Conservation (phyloP, 2,797 vertebrate genomes). For the Ptychobarbus kaznakovi region DNA sequence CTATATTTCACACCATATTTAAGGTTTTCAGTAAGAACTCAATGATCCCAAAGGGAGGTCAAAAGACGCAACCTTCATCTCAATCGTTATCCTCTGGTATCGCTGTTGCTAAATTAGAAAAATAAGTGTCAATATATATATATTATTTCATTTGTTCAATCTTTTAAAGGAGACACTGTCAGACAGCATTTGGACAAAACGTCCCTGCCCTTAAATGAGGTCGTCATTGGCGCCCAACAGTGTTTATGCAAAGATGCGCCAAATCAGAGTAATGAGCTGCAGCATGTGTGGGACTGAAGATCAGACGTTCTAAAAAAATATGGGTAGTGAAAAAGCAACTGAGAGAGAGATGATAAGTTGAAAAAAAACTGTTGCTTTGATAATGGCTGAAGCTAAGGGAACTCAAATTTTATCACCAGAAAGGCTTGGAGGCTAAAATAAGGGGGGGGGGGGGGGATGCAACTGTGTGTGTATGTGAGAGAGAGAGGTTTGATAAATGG, state of each 20-base stretch:
- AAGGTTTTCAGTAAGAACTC: not conserved
- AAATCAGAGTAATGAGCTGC: conserved; percentile 72
- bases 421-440: conserved; percentile 10
- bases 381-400: conserved; percentile 40
- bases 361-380: conserved; percentile 35
- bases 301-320: conserved; percentile 28
- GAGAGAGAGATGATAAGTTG: conserved; percentile 18
- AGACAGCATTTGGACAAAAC: not conserved
- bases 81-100: not conserved
- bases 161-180: not conserved
- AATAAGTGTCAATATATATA: not conserved
- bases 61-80: not conserved
- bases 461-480: not conserved
- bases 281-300: conserved; percentile 41
- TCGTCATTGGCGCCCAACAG: conserved; percentile 21
- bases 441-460: not conserved
- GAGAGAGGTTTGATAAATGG: conserved; percentile 34
- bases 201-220: conserved; percentile 10
- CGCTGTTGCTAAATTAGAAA: not conserved
- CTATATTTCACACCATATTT: not conserved
- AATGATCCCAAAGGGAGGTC: not conserved
- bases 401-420: conserved; percentile 26
- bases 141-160: not conserved
- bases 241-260: conserved; percentile 57
- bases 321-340: conserved; percentile 66